Base-by-base conservation (phyloP, 2,888 invertebrate genomes). In the Cynaeus angustus region DNA sequence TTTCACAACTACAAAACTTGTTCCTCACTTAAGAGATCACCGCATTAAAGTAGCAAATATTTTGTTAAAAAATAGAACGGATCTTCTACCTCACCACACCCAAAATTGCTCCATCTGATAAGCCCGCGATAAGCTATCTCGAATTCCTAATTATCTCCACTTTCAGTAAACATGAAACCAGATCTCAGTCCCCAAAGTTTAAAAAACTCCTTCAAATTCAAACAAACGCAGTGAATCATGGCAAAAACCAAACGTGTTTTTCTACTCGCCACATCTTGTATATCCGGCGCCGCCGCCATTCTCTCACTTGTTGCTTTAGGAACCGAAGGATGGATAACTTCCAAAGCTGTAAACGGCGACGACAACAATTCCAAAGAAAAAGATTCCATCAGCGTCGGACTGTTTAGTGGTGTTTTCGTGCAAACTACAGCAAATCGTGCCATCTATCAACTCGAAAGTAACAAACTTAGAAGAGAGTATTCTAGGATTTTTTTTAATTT, bases 341-440 rank as follows among this genome's bases (percentile, higher is more conserved):
- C 79, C 16, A 77, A 75, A 3, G 68, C 43, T 46, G 28, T 21
- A 10, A 21, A 16, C 13, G 9, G 56, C 9, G 46, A 55, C 8
- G 30, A 30, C 7, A 16, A 53, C 83, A 83, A 73, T 84, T 83
- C 13, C 62, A 83, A 48, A 83, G 83, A 8, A 1, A 21, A 75
- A 70, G 74, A 41, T 6, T 41, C 3, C 41, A 13, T 45, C 10
- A 48, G 48, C 12, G 30, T 62, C n/a, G 64, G 64, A 12, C 43
- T 67, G 46, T 70, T 68, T 33, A 46, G 58, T 68, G 38, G 68
- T 48, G 71, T 62, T 69, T 83, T 83, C 64, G 71, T 86, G 86
- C 85, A 74, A 83, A 84, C 4, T 86, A 86, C 70, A 74, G 81
- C 16, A 77, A 81, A 16, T 72, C 74, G 1, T 72, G 82, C 10